These are phyloP conservation scores for Drosophila ironensis DNA, from an alignment of 1,140 invertebrate species.

Conservation along the genomic window DNA sequence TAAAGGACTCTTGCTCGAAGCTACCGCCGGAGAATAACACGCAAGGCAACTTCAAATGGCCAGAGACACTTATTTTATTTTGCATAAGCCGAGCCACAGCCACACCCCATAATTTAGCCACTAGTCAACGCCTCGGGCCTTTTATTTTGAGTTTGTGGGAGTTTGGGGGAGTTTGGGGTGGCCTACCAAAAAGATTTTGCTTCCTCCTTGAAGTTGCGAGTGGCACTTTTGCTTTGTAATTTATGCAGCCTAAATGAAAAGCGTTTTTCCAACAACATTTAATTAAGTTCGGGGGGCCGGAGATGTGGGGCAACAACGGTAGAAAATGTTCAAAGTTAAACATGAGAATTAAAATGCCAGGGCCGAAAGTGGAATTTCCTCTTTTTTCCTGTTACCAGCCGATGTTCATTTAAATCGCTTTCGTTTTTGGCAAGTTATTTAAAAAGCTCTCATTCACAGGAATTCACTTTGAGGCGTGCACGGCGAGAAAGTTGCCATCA, in stretches of 20 bases:
- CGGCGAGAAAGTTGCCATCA: not conserved
- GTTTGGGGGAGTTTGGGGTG: no score
- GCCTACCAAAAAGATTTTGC: constrained; percentile 24
- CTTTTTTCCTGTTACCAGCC: not conserved
- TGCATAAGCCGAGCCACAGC: constrained; percentile 46
- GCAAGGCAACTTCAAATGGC: constrained; percentile 11
- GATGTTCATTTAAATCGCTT: constrained; percentile 41
- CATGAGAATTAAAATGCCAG: constrained; percentile 59
- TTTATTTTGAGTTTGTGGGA: no score
- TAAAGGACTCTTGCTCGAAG: no score
- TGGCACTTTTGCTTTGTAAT: constrained; percentile 73
- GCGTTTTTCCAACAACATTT: constrained; percentile 72
- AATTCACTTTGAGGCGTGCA: constrained; percentile 2
- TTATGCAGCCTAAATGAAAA: constrained; percentile 72
- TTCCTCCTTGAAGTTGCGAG: constrained; percentile 39
- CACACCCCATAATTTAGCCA: constrained; percentile 56
- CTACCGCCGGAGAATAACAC: constrained; percentile 3
- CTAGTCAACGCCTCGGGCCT: constrained; percentile 28
- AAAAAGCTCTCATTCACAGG: constrained; percentile 24
- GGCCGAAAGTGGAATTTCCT: constrained; percentile 20
- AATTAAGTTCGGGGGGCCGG: constrained; percentile 64
- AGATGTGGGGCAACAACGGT: constrained; percentile 19
- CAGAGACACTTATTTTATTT: constrained; percentile 65
- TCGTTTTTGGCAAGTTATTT: constrained; percentile 30
- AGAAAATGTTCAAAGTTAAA: constrained; percentile 70